Evolutionary conservation across 2,888 invertebrate genomes (phyloP).

Genomic region (Epirrhoe alternata): DNA sequence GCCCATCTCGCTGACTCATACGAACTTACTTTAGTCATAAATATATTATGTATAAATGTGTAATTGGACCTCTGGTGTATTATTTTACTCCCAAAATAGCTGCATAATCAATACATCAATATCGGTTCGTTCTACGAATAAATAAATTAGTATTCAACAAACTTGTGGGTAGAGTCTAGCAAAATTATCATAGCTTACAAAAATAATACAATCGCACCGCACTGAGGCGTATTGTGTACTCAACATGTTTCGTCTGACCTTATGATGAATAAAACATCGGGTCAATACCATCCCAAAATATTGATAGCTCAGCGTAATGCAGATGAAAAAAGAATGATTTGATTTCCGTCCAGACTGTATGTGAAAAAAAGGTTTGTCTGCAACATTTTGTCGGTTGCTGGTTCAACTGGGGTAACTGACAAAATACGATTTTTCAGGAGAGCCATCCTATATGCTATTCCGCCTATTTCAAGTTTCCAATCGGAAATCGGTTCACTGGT

Average conservation of each 20-base stretch:
- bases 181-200: constrained; percentile 28
- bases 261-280: constrained; percentile 44
- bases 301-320: constrained; percentile 41
- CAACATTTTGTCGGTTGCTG: too few species aligned
- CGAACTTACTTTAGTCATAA: too few species aligned
- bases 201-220: constrained; percentile 31
- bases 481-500: too few species aligned
- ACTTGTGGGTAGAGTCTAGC: constrained; percentile 25
- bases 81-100: too few species aligned
- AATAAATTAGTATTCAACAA: constrained; percentile 26
- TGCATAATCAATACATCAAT: not conserved
- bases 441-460: too few species aligned
- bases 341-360: constrained; percentile 17
- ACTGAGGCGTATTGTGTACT: constrained; percentile 25
- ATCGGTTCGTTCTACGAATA: constrained; percentile 14
- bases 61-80: too few species aligned
- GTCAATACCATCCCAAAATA: constrained; percentile 39
- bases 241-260: constrained; percentile 40
- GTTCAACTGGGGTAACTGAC: too few species aligned
- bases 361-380: constrained; percentile 8
- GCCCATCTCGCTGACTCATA: too few species aligned
- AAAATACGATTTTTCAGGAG: too few species aligned
- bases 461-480: too few species aligned
- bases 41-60: too few species aligned
- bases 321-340: constrained; percentile 39